These are phyloP conservation scores for Esox lucius DNA, from an alignment of 2,797 vertebrate genomes.

Conservation along the genomic window DNA sequence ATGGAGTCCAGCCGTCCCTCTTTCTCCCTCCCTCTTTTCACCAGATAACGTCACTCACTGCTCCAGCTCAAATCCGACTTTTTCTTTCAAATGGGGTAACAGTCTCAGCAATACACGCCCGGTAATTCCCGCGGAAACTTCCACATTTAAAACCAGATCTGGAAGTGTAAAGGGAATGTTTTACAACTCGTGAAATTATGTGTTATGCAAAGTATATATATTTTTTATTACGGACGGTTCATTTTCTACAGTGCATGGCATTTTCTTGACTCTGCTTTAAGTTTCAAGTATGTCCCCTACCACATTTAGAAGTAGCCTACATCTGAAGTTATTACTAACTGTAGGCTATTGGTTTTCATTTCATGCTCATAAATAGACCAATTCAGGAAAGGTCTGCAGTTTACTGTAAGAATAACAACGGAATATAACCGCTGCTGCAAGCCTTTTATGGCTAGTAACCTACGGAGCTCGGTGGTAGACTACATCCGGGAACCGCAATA, in stretches of 20 bases:
- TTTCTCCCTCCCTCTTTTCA: slow-evolving; percentile 57
- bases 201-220: background rate
- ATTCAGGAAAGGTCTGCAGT: slow-evolving; percentile 26
- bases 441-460: slow-evolving; percentile 73
- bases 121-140: slow-evolving; percentile 22
- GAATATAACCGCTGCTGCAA: slow-evolving; percentile 48
- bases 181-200: background rate
- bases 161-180: background rate
- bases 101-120: slow-evolving; percentile 19
- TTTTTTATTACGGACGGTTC: background rate
- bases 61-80: slow-evolving; percentile 71
- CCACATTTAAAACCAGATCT: background rate
- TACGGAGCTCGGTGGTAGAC: slow-evolving; percentile 39
- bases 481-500: slow-evolving; percentile 52
- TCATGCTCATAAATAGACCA: background rate
- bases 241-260: background rate
- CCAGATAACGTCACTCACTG: slow-evolving; percentile 76
- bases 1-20: slow-evolving; percentile 79
- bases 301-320: background rate
- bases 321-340: background rate
- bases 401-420: slow-evolving; percentile 22
- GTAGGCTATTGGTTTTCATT: slow-evolving; percentile 5
- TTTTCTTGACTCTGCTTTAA: background rate
- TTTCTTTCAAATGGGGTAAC: slow-evolving; percentile 65
- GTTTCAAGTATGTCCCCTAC: background rate